Percentiles rank a stretch among this genome's conserved stretches.
phyloP scores from a whole-genome alignment of 2,888 invertebrate species.

The Netelia inedita region DNA sequence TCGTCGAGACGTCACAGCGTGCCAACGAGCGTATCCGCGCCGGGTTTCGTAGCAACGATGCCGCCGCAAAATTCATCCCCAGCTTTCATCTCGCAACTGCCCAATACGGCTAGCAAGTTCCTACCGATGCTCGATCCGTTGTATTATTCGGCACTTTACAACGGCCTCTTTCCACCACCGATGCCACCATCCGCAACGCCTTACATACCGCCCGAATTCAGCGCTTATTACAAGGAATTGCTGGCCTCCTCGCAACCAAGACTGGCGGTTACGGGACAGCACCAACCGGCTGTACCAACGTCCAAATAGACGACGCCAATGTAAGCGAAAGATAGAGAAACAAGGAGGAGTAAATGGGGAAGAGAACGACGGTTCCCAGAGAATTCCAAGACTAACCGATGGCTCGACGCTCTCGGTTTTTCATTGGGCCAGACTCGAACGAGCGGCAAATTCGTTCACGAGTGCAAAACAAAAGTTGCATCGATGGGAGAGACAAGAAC shows the following conservation, averaged over 20 bases:
- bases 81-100: conserved; percentile 82
- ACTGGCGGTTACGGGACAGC: conserved; percentile 82
- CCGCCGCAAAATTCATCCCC: conserved; percentile 75
- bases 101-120: conserved; percentile 83
- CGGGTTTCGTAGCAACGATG: conserved; percentile 79
- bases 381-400: conserved; percentile 46
- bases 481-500: neutral
- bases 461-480: neutral
- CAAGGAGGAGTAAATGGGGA: too few relatives aligned
- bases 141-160: conserved; percentile 86
- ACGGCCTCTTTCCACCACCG: conserved; percentile 84
- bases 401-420: conserved; percentile 13
- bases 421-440: neutral
- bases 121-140: conserved; percentile 85
- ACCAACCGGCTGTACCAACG: conserved; percentile 82
- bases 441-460: conserved; percentile 1
- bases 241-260: conserved; percentile 85
- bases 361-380: neutral
- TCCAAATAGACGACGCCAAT: conserved; percentile 81
- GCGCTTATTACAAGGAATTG: conserved; percentile 87
- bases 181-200: conserved; percentile 79
- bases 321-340: neutral
- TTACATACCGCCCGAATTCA: conserved; percentile 85
- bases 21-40: conserved; percentile 75
- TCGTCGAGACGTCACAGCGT: conserved; percentile 77